Percentiles rank a stretch among this genome's conserved stretches.
phyloP scores from a whole-genome alignment of 2,888 invertebrate species.

The Alsophila aescularia region DNA sequence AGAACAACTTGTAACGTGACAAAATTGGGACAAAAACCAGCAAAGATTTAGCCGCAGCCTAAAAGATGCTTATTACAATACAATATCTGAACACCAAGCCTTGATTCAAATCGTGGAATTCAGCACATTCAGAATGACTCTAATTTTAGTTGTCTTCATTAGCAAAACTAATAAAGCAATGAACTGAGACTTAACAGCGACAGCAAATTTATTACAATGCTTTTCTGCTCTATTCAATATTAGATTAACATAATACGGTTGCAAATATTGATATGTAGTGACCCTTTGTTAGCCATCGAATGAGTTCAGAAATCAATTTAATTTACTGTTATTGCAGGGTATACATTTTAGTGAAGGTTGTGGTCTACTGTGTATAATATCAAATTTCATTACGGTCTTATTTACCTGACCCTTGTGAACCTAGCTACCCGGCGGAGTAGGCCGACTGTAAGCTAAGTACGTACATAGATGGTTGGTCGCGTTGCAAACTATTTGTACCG shows the following conservation, averaged over 20 bases:
- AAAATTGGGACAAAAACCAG: no score
- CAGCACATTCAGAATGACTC: conserved; percentile 14
- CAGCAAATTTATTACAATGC: conserved; percentile 13
- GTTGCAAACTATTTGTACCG: conserved; percentile 74
- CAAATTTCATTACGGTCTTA: conserved; percentile 43
- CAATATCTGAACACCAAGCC: conserved; percentile 2
- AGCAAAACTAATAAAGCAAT: conserved; percentile 23
- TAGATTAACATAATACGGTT: not conserved
- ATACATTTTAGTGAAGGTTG: conserved; percentile 33
- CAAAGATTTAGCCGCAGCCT: no score
- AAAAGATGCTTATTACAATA: not conserved
- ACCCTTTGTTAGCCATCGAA: conserved; percentile 26
- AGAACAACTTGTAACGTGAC: no score
- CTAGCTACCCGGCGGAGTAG: conserved; percentile 57
- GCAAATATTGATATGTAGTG: conserved; percentile 5
- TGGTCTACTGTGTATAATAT: conserved; percentile 37
- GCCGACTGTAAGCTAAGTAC: conserved; percentile 48
- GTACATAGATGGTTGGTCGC: conserved; percentile 57
- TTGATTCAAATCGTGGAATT: conserved; percentile 14
- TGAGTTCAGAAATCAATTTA: conserved; percentile 31
- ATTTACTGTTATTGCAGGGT: conserved; percentile 35
- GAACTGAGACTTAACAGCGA: conserved; percentile 1
- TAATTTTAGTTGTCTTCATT: conserved; percentile 25
- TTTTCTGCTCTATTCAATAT: conserved; percentile 1
- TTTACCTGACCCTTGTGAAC: conserved; percentile 42